Evolutionary conservation across 2,797 vertebrate species (phyloP).

Genomic region (Masticophis lateralis): DNA sequence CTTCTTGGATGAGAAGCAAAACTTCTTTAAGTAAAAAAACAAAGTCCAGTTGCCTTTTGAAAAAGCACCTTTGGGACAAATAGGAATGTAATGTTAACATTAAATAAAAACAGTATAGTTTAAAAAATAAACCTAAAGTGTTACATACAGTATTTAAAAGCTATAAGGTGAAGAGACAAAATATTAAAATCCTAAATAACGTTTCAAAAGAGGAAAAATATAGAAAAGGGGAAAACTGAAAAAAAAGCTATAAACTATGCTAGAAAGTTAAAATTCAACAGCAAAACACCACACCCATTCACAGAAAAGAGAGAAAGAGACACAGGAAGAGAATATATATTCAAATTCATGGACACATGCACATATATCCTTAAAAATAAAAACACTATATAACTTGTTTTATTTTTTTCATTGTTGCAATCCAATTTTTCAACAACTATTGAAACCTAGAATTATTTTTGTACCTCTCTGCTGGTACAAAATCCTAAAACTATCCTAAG

Average conservation of each 20-base stretch:
- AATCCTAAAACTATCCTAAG: not conserved
- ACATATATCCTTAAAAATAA: not conserved
- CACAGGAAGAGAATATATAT: not conserved
- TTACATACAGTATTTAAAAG: not conserved
- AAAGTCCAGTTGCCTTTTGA: too few species aligned
- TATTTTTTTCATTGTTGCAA: not conserved
- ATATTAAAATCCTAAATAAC: not conserved
- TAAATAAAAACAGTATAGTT: not conserved
- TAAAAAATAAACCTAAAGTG: not conserved
- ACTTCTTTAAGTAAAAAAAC: too few species aligned
- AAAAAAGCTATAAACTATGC: too few species aligned
- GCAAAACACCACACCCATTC: not conserved
- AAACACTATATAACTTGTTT: not conserved
- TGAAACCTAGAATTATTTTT: not conserved
- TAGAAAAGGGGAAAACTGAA: not conserved
- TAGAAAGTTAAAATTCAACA: not conserved
- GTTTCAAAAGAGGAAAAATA: not conserved
- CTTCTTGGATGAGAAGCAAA: too few species aligned
- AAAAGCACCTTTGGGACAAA: not conserved
- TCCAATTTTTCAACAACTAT: not conserved
- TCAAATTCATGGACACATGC: not conserved
- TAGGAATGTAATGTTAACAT: not conserved
- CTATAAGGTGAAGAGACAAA: not conserved
- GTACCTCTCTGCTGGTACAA: not conserved
- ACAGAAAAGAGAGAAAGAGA: not conserved